These are phyloP conservation scores for Trididemnum miniatum DNA, from an alignment of 23 tunicate species.

Conservation along the genomic window DNA sequence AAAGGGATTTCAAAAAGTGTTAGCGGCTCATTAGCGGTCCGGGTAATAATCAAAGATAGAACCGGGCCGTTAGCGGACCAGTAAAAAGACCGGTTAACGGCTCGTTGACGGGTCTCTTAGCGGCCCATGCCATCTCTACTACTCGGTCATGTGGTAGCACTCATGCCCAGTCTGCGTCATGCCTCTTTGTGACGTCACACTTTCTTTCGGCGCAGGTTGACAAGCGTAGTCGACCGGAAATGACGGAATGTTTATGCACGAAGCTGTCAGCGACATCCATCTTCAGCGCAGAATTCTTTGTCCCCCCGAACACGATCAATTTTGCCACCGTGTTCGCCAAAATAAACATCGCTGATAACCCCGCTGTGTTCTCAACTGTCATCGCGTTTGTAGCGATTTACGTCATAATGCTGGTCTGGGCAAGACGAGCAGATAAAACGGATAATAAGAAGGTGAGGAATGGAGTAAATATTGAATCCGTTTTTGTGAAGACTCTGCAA, in stretches of 20 bases:
- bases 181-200: too few species aligned
- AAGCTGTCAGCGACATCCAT: slow-evolving; percentile 78
- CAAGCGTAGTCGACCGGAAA: slow-evolving; percentile 85
- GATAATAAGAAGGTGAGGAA: slow-evolving; percentile 68
- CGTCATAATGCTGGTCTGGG: slow-evolving; percentile 71
- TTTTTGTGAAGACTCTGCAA: too few species aligned
- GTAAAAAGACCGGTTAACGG: too few species aligned
- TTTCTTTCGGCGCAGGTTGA: slow-evolving; percentile 50
- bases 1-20: too few species aligned
- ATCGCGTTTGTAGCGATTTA: slow-evolving; percentile 53
- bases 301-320: slow-evolving; percentile 96
- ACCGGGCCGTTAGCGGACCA: too few species aligned
- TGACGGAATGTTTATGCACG: slow-evolving; percentile 86
- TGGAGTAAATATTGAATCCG: too few species aligned
- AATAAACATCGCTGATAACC: slow-evolving; percentile 88
- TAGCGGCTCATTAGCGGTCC: too few species aligned
- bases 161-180: too few species aligned
- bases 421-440: slow-evolving; percentile 58
- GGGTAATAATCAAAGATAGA: too few species aligned
- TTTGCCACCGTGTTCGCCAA: slow-evolving; percentile 96
- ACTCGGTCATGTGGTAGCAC: too few species aligned
- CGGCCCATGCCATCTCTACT: too few species aligned
- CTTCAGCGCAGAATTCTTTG: slow-evolving; percentile 97
- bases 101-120: too few species aligned
- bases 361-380: slow-evolving; percentile 93